These are phyloP conservation scores for Zenarchopterus dispar DNA, from an alignment of 2,797 vertebrate genomes.

Conservation along the genomic window DNA sequence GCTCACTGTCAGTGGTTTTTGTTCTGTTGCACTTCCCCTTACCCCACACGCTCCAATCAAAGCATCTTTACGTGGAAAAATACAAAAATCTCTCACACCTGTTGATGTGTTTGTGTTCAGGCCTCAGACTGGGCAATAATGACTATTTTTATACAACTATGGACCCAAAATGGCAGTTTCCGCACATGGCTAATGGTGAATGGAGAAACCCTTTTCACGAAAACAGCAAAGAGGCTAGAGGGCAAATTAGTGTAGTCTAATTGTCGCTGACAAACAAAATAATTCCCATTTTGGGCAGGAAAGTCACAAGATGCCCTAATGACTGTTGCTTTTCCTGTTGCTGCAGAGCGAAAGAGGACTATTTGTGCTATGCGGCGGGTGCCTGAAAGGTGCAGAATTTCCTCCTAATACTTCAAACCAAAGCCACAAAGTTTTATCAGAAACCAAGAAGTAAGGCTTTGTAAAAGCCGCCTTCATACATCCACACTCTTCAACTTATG, in stretches of 20 bases:
- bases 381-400: conserved; percentile 35
- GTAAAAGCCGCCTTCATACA: background rate
- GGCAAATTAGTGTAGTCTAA: conserved; percentile 54
- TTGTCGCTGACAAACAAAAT: conserved; percentile 56
- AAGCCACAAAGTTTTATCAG: conserved; percentile 29
- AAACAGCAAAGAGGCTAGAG: conserved; percentile 45
- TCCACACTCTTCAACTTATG: background rate
- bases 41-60: conserved; percentile 59
- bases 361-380: conserved; percentile 43
- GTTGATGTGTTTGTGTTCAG: conserved; percentile 67
- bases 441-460: conserved; percentile 9
- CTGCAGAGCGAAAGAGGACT: conserved; percentile 12
- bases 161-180: conserved; percentile 51
- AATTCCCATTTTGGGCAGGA: conserved; percentile 50
- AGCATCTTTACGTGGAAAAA: conserved; percentile 59
- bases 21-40: conserved; percentile 61
- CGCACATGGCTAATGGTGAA: conserved; percentile 53
- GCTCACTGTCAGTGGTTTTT: conserved; percentile 64
- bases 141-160: conserved; percentile 49
- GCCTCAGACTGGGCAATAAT: conserved; percentile 46
- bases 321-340: conserved; percentile 25
- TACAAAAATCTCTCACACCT: conserved; percentile 70
- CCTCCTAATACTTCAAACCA: conserved; percentile 21
- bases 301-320: conserved; percentile 61
- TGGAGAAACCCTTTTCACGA: conserved; percentile 57